A percentile compares a stretch with the other conserved stretches of the same genome.
Evolutionary conservation across 2,797 vertebrate genomes (phyloP).

Genomic region (Pangasius djambal): DNA sequence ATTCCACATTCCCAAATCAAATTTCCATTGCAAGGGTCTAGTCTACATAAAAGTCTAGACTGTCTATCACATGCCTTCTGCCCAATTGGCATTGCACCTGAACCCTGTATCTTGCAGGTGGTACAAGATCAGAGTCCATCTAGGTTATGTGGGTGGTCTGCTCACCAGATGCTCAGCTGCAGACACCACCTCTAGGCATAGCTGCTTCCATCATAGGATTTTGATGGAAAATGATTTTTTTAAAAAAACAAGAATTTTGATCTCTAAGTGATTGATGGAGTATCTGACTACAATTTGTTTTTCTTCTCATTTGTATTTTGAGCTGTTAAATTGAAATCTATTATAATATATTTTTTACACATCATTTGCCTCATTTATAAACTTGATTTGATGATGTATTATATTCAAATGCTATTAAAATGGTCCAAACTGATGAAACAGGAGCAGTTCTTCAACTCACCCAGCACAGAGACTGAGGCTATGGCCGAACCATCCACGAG

Average conservation of each 20-base stretch:
- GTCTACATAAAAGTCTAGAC: background rate
- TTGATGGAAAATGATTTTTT: background rate
- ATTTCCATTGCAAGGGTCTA: background rate
- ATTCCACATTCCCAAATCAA: background rate
- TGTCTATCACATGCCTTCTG: background rate
- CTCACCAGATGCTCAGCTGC: background rate
- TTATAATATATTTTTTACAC: background rate
- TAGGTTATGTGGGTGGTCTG: background rate
- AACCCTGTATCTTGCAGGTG: background rate
- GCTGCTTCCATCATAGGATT: no score
- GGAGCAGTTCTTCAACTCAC: constrained; percentile 62
- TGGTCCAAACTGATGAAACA: background rate
- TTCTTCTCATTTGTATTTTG: background rate
- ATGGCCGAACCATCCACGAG: constrained; percentile 80
- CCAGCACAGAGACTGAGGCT: constrained; percentile 80
- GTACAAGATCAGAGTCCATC: background rate
- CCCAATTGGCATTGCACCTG: background rate
- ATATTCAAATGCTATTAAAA: background rate
- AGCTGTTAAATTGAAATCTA: background rate
- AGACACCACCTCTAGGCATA: background rate
- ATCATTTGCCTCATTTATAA: background rate
- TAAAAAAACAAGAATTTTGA: background rate
- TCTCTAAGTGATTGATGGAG: background rate
- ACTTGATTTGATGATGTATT: background rate
- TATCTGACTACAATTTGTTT: background rate